Percentiles rank a stretch among this genome's conserved stretches.
phyloP scores from a whole-genome alignment of 2,113 vertebrate genomes.

The Neogobius melanostomus region DNA sequence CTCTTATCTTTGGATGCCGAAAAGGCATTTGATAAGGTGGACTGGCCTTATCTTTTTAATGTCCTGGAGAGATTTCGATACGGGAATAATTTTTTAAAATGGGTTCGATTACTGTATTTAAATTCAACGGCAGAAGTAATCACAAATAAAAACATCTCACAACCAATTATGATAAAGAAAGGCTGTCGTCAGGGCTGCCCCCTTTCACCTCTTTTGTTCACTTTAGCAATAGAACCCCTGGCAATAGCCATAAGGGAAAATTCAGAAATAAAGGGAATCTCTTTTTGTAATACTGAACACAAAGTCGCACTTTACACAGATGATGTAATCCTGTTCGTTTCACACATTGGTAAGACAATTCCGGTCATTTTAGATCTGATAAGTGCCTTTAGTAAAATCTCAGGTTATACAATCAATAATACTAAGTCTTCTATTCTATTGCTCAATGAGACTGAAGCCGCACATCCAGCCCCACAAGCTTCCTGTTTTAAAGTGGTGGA shows the following conservation, averaged over 20 bases:
- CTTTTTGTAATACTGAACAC: neutral
- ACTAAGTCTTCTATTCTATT: no score
- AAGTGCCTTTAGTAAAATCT: no score
- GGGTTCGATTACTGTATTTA: neutral
- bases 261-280: neutral
- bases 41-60: neutral
- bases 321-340: conserved; percentile 1
- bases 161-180: neutral
- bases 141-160: neutral
- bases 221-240: neutral
- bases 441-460: no score
- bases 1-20: neutral
- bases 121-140: neutral
- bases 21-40: neutral
- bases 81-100: neutral
- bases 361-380: no score
- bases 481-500: no score
- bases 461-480: no score
- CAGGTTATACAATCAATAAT: no score
- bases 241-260: neutral
- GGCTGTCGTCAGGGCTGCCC: neutral
- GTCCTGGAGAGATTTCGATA: neutral
- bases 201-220: neutral
- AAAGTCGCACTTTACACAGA: neutral
- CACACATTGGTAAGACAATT: no score